phyloP scores from a whole-genome alignment of 2,113 vertebrate genomes.

The Bombycilla garrulus region DNA sequence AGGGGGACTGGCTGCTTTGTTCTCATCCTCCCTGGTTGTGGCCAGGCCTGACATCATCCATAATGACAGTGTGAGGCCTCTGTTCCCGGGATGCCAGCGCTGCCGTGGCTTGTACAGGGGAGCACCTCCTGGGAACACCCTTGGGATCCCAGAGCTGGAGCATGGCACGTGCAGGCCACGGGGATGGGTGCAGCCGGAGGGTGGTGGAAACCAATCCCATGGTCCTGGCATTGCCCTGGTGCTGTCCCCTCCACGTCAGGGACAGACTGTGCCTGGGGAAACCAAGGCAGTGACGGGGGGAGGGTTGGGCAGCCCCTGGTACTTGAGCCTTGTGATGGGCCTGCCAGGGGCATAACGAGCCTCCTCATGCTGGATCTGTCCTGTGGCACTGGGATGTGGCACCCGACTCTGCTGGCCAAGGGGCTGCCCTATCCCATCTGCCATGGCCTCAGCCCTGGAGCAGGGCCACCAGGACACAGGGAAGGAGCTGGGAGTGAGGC shows the following conservation, averaged over 20 bases:
- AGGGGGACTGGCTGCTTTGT: background rate
- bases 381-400: background rate
- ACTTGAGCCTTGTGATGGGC: background rate
- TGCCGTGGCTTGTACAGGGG: background rate
- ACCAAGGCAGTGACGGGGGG: fast-evolving
- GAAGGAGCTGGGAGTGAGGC: background rate
- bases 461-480: background rate
- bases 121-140: background rate
- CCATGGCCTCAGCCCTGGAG: fast-evolving
- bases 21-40: background rate
- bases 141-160: background rate
- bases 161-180: fast-evolving
- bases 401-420: fast-evolving
- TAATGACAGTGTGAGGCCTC: background rate
- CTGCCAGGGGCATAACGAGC: fast-evolving
- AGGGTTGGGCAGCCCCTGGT: background rate
- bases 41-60: conserved; percentile 12
- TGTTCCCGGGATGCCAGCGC: background rate
- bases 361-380: fast-evolving
- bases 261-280: background rate
- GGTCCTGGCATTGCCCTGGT: fast-evolving
- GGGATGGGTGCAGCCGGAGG: background rate
- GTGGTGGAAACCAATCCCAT: fast-evolving
- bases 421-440: background rate
- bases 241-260: background rate